Percentiles rank a stretch among this genome's conserved stretches.
Evolutionary conservation across 2,797 vertebrate species (phyloP).

Genomic region (Scolopax bukidnonensis): DNA sequence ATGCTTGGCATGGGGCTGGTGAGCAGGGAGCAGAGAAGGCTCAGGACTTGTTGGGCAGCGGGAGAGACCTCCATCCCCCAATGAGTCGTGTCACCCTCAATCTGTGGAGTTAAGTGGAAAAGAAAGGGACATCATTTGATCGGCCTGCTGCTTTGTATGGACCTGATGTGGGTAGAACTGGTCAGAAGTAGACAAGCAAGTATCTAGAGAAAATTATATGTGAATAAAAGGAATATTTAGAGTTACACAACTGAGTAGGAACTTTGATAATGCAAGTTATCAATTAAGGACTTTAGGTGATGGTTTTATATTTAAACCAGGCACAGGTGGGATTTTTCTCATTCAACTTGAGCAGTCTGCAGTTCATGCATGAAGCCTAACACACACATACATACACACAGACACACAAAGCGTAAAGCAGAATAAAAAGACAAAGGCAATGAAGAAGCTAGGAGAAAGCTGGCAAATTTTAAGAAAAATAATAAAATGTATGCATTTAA

Average conservation of each 20-base stretch:
- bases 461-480: not conserved
- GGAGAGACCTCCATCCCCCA: rapidly evolving
- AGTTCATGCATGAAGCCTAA: not conserved
- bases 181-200: not conserved
- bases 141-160: not conserved
- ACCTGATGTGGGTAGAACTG: not conserved
- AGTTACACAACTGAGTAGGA: not conserved
- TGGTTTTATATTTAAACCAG: not conserved
- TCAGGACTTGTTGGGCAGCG: not conserved
- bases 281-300: not conserved
- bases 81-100: not conserved
- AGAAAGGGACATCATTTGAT: not conserved
- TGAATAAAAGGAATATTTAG: not conserved
- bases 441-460: not conserved
- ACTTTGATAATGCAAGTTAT: not conserved
- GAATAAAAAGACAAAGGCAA: not conserved
- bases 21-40: not conserved
- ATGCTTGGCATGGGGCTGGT: not conserved
- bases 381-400: not conserved
- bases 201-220: not conserved
- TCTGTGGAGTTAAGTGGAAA: not conserved
- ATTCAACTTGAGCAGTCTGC: not conserved
- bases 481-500: not conserved
- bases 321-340: not conserved
- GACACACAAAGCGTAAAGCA: not conserved